phyloP scores from a whole-genome alignment of 2,113 vertebrate species.

The Oceanodroma tethys region DNA sequence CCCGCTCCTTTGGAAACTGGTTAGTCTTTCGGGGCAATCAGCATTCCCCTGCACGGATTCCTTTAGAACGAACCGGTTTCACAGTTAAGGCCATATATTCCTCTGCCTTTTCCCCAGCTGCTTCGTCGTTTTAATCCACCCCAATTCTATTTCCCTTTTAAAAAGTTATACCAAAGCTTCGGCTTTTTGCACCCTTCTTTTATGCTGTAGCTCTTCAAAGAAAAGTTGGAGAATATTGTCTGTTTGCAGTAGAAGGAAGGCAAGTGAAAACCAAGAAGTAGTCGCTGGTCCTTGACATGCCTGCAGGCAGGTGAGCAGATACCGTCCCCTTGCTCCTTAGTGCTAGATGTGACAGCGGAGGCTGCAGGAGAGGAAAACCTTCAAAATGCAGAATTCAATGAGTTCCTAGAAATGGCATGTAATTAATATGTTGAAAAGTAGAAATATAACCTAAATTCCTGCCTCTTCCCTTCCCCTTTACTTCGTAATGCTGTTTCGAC shows the following conservation, averaged over 20 bases:
- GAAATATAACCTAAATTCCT: neutral
- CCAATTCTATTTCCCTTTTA: neutral
- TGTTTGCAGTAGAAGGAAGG: neutral
- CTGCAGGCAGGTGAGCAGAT: neutral
- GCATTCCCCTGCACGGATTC: neutral
- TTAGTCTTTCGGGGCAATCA: neutral
- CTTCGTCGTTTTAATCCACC: neutral
- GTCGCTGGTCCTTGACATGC: neutral
- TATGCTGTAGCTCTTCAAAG: neutral
- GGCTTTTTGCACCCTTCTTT: neutral
- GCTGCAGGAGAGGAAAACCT: neutral
- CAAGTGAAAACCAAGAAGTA: neutral
- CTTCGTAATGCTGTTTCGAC: neutral
- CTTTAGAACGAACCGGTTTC: neutral
- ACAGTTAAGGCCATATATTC: neutral
- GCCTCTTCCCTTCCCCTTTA: neutral
- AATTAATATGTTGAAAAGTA: neutral
- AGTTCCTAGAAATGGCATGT: rapidly evolving
- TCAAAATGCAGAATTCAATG: neutral
- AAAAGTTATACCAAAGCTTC: neutral
- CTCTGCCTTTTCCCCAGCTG: neutral
- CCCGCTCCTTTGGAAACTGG: neutral
- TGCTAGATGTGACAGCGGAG: neutral
- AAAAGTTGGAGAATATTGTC: neutral
- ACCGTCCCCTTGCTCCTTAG: neutral